Evolutionary conservation across 1,140 invertebrate species (phyloP), one percentile per base, ranked within the genome.

Genomic region (Pemphigus obesinymphae): DNA sequence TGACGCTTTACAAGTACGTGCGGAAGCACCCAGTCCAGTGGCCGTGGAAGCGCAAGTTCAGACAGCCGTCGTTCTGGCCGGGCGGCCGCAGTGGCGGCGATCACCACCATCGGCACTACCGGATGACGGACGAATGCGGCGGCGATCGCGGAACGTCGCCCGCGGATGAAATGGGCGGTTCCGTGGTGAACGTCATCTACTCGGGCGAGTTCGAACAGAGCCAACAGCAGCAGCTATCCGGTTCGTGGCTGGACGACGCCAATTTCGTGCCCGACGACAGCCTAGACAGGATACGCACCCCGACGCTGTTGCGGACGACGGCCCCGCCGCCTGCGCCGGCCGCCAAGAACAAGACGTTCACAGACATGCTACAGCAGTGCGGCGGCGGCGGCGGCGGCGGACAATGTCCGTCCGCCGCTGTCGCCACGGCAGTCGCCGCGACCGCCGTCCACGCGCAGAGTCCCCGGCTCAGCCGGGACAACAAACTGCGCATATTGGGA

Each of bases 191-290:
- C 23, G 85, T 86, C 26, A 86, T 86, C 50, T 86, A 86, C 66
- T 86, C 85, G 4, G 85, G 85, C 48, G 82, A 82, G 34, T 86
- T 86, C 26, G 85, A 85, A 29, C 78, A 84, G 53, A 85, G 85
- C 43, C 84, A 85, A 68, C 78, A 84, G 48, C 84, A 82, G 45
- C 75, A 82, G 34, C 82, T 83, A 15, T 85, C 84, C 20, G 84
- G 84, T 1, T 84, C 83, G 37, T 85, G 85, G 85, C 63, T 85
- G 31, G 85, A 85, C 43, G 84, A 85, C 34, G 82, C 83, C 37
- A 84, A 84, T 45, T 45, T 84, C 83, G 37, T 85, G 84, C 84
- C 82, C 83, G 31, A 84, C 85, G 48, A 84, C 84, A 31, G 82
- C 82, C 37, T 84, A 83, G 68, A 85, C 50, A 50, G 61, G 76